Percentiles rank a stretch among this genome's conserved stretches.
These are phyloP conservation scores for Drepanosiphum platanoidis DNA, from an alignment of 2,888 invertebrate species.

Conservation along the genomic window DNA sequence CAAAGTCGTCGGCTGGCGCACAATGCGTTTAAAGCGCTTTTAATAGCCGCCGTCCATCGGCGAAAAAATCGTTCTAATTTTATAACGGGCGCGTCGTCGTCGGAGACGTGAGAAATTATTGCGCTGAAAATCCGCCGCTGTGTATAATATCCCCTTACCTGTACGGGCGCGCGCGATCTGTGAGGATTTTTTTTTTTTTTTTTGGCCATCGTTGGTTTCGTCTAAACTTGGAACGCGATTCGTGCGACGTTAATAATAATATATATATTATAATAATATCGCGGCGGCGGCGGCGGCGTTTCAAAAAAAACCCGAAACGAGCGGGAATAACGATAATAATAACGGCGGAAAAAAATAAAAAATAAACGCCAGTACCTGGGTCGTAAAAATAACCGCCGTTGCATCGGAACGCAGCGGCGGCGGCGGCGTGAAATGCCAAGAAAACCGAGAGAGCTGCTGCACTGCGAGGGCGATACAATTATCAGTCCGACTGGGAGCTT, in stretches of 20 bases:
- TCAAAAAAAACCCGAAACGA: background rate
- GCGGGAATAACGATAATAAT: background rate
- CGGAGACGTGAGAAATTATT: background rate
- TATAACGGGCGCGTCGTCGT: background rate
- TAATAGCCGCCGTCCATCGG: slow-evolving; percentile 19
- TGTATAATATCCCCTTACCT: too few species aligned
- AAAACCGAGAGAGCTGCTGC: background rate
- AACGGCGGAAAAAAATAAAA: background rate
- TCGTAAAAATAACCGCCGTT: slow-evolving; percentile 50
- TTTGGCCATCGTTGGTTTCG: too few species aligned
- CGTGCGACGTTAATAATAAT: background rate
- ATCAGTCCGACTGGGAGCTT: too few species aligned
- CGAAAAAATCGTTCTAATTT: slow-evolving; percentile 15
- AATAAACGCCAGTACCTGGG: slow-evolving; percentile 8
- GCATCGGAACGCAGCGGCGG: slow-evolving; percentile 30
- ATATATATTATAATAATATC: too few species aligned
- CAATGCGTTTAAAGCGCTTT: background rate
- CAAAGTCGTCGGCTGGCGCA: slow-evolving; percentile 49
- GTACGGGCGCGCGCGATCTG: background rate
- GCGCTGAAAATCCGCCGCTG: background rate
- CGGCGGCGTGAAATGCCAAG: slow-evolving; percentile 27
- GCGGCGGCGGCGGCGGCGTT: too few species aligned
- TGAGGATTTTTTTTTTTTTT: too few species aligned
- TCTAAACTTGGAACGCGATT: background rate
- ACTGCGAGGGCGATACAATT: background rate